Evolutionary conservation across 2,113 vertebrate genomes (phyloP).

Genomic region (Erpornis zantholeuca): DNA sequence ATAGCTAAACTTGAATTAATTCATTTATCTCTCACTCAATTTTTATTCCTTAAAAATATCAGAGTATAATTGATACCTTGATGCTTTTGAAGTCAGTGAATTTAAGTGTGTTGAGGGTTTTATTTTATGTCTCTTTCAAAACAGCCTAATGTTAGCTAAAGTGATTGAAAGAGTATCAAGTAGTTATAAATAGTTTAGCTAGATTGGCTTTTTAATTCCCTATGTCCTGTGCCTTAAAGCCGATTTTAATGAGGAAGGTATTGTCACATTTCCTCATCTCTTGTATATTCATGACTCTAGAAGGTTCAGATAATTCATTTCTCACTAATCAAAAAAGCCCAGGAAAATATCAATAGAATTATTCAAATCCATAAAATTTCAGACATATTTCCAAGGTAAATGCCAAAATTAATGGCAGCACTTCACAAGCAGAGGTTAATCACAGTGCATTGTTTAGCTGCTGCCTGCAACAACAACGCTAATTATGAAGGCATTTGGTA

Average conservation of each 20-base stretch:
- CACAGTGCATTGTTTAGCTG: conserved; percentile 61
- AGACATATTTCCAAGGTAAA: conserved; percentile 42
- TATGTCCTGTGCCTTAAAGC: not conserved
- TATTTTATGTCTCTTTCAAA: conserved; percentile 11
- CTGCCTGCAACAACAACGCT: conserved; percentile 9
- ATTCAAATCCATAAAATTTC: conserved; percentile 62
- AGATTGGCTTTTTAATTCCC: conserved; percentile 21
- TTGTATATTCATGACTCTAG: conserved; percentile 52
- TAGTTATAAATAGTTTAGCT: conserved; percentile 32
- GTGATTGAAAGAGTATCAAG: not conserved
- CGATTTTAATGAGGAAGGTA: not conserved
- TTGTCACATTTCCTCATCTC: conserved; percentile 30
- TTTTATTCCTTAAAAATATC: conserved; percentile 1
- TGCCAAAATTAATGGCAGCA: conserved; percentile 56
- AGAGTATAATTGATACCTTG: not conserved
- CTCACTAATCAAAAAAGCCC: conserved; percentile 31
- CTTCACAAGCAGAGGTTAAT: conserved; percentile 66
- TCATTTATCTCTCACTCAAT: not conserved
- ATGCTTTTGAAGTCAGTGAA: not conserved
- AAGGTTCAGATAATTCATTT: conserved; percentile 41
- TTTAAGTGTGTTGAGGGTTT: not conserved
- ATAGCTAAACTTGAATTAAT: not conserved
- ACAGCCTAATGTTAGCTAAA: not conserved
- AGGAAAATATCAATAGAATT: conserved; percentile 64
- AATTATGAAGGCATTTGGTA: conserved; percentile 38